Percentiles rank a stretch among this genome's conserved stretches.
Conservation (phyloP, 2,797 vertebrate genomes). For the Oryzias sinensis region DNA sequence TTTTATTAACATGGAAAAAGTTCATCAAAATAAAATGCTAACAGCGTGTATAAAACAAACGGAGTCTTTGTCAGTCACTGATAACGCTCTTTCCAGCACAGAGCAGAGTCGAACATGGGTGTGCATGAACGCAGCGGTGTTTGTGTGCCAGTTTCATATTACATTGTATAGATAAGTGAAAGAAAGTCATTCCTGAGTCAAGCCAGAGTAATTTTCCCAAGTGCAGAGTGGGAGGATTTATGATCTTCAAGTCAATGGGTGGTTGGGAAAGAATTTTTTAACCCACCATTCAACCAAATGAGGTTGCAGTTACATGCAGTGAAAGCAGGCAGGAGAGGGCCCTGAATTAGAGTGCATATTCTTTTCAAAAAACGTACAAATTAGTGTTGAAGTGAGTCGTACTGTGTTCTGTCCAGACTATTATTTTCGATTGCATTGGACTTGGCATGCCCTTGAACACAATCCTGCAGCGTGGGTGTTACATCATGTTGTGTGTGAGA, state of each 20-base stretch:
- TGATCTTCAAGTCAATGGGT: neutral
- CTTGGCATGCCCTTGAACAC: slow-evolving; percentile 45
- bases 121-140: neutral
- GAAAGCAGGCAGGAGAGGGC: neutral
- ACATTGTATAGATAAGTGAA: neutral
- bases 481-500: slow-evolving; percentile 29
- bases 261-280: slow-evolving; percentile 15
- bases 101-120: neutral
- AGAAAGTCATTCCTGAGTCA: slow-evolving; percentile 1
- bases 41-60: neutral
- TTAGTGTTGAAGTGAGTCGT: slow-evolving; percentile 18
- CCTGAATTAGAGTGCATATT: slow-evolving; percentile 9
- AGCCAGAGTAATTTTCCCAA: slow-evolving; percentile 26
- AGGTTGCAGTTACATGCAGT: slow-evolving; percentile 4
- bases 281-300: slow-evolving; percentile 10
- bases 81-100: neutral
- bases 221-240: slow-evolving; percentile 8
- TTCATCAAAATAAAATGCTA: slow-evolving; percentile 26
- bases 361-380: slow-evolving; percentile 15
- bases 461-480: slow-evolving; percentile 60
- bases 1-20: slow-evolving; percentile 6
- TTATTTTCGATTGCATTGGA: slow-evolving; percentile 38
- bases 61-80: slow-evolving; percentile 11
- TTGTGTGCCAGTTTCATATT: slow-evolving; percentile 10
- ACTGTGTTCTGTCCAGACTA: slow-evolving; percentile 31